Conservation (phyloP, 2,888 invertebrate genomes). For the Lysandra coridon region DNA sequence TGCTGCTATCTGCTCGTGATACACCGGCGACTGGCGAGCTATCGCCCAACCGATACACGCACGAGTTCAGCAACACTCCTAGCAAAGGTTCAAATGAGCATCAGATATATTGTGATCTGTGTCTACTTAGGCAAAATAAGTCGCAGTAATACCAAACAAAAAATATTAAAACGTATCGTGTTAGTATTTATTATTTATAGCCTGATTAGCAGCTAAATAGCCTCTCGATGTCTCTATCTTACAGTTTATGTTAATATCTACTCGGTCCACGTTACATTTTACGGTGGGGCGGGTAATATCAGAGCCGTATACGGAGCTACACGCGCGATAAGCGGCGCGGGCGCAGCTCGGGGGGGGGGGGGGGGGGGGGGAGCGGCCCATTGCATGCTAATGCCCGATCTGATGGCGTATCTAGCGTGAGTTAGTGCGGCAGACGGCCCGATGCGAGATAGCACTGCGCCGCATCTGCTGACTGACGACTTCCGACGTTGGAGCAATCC, state of each 20-base stretch:
- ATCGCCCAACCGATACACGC: background rate
- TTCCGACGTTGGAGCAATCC: background rate
- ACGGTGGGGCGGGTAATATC: background rate
- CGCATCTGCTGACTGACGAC: background rate
- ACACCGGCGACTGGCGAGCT: background rate
- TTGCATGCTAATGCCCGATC: constrained; percentile 12
- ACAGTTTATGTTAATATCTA: constrained; percentile 13
- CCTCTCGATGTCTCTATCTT: background rate
- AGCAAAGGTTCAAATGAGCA: background rate
- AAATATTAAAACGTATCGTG: background rate
- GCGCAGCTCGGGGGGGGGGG: background rate
- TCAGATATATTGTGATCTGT: background rate
- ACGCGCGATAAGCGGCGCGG: constrained; percentile 13
- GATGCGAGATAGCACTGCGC: constrained; percentile 8
- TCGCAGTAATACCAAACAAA: background rate
- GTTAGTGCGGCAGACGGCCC: background rate
- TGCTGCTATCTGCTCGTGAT: background rate
- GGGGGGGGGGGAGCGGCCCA: background rate
- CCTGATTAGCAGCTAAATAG: constrained; percentile 1
- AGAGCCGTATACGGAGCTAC: constrained; percentile 18
- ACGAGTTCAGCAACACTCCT: background rate
- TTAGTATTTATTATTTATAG: background rate
- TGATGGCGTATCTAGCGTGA: constrained; percentile 12
- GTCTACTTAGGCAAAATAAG: background rate
- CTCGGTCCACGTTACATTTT: constrained; percentile 13